These are phyloP conservation scores for Thaleichthys pacificus DNA, from an alignment of 2,797 vertebrate species.

Conservation along the genomic window DNA sequence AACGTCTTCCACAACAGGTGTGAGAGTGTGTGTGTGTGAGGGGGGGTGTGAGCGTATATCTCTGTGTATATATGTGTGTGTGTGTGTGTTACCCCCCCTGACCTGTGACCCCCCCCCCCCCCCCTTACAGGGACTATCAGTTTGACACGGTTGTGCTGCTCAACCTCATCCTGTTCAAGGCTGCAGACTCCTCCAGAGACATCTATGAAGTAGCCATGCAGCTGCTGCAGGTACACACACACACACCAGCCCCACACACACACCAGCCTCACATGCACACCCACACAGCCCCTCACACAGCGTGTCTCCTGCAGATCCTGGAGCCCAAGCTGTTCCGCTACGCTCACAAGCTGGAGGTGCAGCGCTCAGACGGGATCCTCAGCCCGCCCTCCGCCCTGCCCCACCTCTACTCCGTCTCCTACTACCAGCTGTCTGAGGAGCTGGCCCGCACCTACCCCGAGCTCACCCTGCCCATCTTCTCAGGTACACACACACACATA, in stretches of 20 bases:
- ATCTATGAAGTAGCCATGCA: slow-evolving; percentile 99
- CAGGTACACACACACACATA: slow-evolving; percentile 74
- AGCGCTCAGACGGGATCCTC: slow-evolving; percentile 88
- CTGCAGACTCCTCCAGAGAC: slow-evolving; percentile 94
- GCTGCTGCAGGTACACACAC: slow-evolving; percentile 88
- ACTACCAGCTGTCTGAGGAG: slow-evolving; percentile 97
- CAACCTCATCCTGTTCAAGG: slow-evolving; percentile 98
- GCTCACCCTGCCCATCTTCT: slow-evolving; percentile 95
- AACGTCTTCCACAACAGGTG: slow-evolving; percentile 96
- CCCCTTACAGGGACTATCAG: slow-evolving; percentile 89
- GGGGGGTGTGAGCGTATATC: slow-evolving; percentile 13
- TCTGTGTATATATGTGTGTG: background rate
- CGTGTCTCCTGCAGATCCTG: slow-evolving; percentile 80
- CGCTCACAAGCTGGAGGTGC: slow-evolving; percentile 96
- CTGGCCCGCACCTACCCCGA: slow-evolving; percentile 96
- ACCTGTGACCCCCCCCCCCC: background rate
- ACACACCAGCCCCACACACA: too few relatives aligned
- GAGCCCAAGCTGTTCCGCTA: slow-evolving; percentile 99
- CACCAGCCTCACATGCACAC: too few relatives aligned
- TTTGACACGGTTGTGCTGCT: slow-evolving; percentile 98
- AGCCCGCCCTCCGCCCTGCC: slow-evolving; percentile 91
- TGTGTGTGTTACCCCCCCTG: background rate
- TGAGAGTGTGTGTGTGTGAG: background rate
- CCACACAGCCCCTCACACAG: too few relatives aligned
- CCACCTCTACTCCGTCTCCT: slow-evolving; percentile 94